phyloP scores from a whole-genome alignment of 2,888 invertebrate species.

The Eupithecia subumbrata region DNA sequence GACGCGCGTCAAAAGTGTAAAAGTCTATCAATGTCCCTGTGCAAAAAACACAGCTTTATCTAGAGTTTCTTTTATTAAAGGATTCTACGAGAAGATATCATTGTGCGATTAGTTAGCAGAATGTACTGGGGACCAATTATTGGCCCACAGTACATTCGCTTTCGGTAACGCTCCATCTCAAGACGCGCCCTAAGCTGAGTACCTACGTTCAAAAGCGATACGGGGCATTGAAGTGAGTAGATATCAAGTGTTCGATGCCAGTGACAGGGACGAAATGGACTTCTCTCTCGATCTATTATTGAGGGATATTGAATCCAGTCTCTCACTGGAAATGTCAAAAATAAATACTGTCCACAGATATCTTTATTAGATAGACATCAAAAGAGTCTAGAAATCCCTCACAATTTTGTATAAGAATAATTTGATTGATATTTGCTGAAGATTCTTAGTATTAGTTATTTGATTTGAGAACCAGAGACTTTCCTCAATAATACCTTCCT shows the following conservation, averaged over 20 bases:
- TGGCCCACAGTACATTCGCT: neutral
- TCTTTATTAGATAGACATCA: neutral
- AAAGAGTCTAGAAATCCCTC: neutral
- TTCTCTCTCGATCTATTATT: slow-evolving; percentile 4
- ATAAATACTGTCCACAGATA: neutral
- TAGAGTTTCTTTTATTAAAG: too few relatives aligned
- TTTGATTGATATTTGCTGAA: neutral
- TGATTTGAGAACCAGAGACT: neutral
- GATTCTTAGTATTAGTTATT: neutral
- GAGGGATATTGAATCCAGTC: slow-evolving; percentile 4
- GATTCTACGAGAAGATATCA: too few relatives aligned
- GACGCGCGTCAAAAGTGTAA: too few relatives aligned
- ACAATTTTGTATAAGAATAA: neutral
- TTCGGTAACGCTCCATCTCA: neutral
- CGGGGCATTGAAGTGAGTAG: slow-evolving; percentile 12
- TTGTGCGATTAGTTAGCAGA: neutral
- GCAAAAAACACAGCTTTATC: too few relatives aligned
- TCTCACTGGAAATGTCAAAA: slow-evolving; percentile 3
- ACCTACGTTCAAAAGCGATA: slow-evolving; percentile 9
- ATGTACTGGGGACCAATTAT: neutral
- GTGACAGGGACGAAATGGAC: slow-evolving; percentile 13
- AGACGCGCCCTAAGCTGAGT: neutral
- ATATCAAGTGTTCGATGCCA: slow-evolving; percentile 10
- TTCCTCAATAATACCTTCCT: neutral
- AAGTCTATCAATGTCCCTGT: too few relatives aligned